Evolutionary conservation across 2,797 vertebrate genomes (phyloP), one percentile per base, ranked within the genome.

Genomic region (Orestias chungarensis): DNA sequence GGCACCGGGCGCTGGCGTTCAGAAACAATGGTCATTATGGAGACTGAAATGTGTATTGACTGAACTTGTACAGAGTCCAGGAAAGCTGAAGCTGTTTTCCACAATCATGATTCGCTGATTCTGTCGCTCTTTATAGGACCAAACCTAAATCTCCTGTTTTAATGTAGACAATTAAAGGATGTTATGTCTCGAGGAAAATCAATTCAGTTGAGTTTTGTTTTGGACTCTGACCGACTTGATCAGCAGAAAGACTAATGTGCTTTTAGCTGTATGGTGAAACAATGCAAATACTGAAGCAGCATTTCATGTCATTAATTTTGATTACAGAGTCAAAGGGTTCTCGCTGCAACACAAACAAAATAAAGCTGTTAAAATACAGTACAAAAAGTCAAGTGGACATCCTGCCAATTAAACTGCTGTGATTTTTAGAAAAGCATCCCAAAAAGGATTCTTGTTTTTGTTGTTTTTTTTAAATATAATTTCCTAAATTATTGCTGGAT

Each of bases 221-320:
- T 66, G 18, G 3, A 75, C 52, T 74, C 64, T 70, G n/a, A 70
- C 52, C 42, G 31, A 43, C 64, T 75, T 70, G 66, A 72, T 81
- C 42, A 83, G 57, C 64, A 74, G 57, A 71, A 68, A 73, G 35
- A 35, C 25, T 66, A 0, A 61, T 81, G 70, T 52, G 1, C 46
- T 49, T 54, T 40, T 43, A 35, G 18, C 47, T 64, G 20, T 43
- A 23, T 27, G 2, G 14, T 47, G 61, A 15, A 25, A 57, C 29
- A 8, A 4, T 15, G 27, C 43, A 61, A 81, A 71, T 80, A 73
- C 50, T 68, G 23, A 71, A 33, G 70, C 7, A 33, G 4, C 23
- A 35, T 64, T 75, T 77, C 25, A 44, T 35, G 74, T 67, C 69
- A 81, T 70, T 27, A 50, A 82, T 84, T 84, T 78, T 42, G 64